Conservation (phyloP, 2,888 invertebrate genomes). For the Oxytorus armatus region DNA sequence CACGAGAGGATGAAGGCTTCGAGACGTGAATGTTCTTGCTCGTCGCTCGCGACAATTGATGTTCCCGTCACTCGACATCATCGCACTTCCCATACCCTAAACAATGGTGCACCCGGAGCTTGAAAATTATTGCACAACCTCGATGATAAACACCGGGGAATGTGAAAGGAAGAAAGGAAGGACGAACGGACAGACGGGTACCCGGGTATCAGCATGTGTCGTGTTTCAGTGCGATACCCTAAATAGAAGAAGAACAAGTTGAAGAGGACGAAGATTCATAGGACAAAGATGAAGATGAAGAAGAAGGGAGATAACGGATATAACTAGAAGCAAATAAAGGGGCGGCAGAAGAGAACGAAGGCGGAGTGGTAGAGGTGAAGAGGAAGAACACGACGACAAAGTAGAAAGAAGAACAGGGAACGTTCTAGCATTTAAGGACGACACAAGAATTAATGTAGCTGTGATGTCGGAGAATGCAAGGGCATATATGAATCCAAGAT, state of each 20-base stretch:
- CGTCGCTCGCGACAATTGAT: conserved; percentile 22
- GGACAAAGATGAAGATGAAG: too few relatives aligned
- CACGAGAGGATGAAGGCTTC: conserved; percentile 55
- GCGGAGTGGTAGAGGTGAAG: too few relatives aligned
- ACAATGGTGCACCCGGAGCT: conserved; percentile 5
- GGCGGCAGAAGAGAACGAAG: too few relatives aligned
- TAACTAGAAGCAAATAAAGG: too few relatives aligned
- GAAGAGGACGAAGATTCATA: too few relatives aligned
- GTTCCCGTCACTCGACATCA: conserved; percentile 23
- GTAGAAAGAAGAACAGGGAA: conserved; percentile 65
- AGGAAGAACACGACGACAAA: conserved; percentile 55
- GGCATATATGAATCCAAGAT: conserved; percentile 69
- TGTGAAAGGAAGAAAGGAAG: conserved; percentile 42
- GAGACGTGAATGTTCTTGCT: conserved; percentile 30
- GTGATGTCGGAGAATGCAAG: conserved; percentile 74
- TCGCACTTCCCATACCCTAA: conserved; percentile 27
- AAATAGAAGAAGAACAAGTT: too few relatives aligned
- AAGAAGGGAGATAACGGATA: too few relatives aligned
- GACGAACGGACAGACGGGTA: too few relatives aligned
- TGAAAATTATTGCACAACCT: conserved; percentile 14
- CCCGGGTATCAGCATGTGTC: too few relatives aligned
- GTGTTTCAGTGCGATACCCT: too few relatives aligned
- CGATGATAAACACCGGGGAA: neutral
- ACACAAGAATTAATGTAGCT: conserved; percentile 31
- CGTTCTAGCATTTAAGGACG: conserved; percentile 77